Percentiles rank a stretch among this genome's conserved stretches.
These are phyloP conservation scores for Diadegma fenestrale DNA, from an alignment of 2,888 invertebrate species.

Conservation along the genomic window DNA sequence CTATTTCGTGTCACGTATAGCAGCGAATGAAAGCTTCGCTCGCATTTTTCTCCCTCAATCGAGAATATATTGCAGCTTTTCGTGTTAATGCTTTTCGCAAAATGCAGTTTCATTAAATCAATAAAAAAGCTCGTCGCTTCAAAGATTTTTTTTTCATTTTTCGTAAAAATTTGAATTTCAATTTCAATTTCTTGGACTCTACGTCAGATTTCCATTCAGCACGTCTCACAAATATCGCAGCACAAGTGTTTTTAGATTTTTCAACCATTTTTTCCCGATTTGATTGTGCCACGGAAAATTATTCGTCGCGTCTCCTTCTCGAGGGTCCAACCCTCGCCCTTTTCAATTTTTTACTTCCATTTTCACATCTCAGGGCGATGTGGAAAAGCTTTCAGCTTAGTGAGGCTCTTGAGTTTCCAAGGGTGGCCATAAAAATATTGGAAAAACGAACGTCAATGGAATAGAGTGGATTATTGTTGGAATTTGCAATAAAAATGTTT, in stretches of 20 bases:
- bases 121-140: background rate
- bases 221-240: background rate
- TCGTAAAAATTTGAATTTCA: background rate
- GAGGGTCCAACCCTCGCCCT: background rate
- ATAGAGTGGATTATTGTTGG: background rate
- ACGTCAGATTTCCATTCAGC: background rate
- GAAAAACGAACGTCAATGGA: background rate
- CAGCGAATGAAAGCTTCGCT: background rate
- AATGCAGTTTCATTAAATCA: background rate
- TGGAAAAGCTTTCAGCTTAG: background rate
- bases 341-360: conserved; percentile 13
- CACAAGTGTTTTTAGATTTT: background rate
- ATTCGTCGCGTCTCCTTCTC: background rate
- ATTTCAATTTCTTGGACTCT: background rate
- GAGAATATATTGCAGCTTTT: background rate
- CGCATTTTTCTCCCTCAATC: background rate
- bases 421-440: background rate
- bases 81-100: background rate
- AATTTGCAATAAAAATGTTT: background rate
- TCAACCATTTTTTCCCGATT: background rate
- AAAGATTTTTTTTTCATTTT: background rate
- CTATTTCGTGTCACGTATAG: background rate
- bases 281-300: background rate
- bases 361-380: background rate
- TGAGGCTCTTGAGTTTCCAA: background rate